phyloP scores from a whole-genome alignment of 2,888 invertebrate species.

The Fragum sueziense region DNA sequence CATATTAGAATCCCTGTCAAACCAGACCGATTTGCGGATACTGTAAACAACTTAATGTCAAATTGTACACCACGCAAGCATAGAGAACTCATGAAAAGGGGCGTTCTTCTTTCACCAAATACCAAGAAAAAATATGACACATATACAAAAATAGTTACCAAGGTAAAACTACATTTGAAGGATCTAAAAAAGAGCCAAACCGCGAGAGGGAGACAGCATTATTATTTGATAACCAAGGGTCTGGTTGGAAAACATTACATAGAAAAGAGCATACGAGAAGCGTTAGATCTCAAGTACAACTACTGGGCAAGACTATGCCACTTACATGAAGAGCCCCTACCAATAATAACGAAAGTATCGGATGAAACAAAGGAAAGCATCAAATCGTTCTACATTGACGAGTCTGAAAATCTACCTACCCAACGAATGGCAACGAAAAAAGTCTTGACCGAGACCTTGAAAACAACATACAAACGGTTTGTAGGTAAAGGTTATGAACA shows the following conservation, averaged over 20 bases:
- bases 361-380: slow-evolving; percentile 9
- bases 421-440: slow-evolving; percentile 10
- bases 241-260: slow-evolving; percentile 9
- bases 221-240: slow-evolving; percentile 1
- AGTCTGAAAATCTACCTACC: slow-evolving; percentile 1
- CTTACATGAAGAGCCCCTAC: slow-evolving; percentile 7
- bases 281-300: background rate
- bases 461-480: slow-evolving; percentile 1
- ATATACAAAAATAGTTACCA: slow-evolving; percentile 21
- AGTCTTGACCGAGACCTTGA: slow-evolving; percentile 5
- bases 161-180: slow-evolving; percentile 11
- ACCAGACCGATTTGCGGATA: slow-evolving; percentile 6
- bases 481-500: background rate
- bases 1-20: slow-evolving; percentile 10
- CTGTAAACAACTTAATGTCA: background rate
- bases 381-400: slow-evolving; percentile 14
- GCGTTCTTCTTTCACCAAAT: slow-evolving; percentile 1
- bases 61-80: background rate
- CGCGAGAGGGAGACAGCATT: background rate
- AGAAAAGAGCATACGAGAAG: slow-evolving; percentile 9
- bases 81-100: slow-evolving; percentile 8
- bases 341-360: background rate
- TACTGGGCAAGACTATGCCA: slow-evolving; percentile 7
- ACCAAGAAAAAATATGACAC: slow-evolving; percentile 1
- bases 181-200: slow-evolving; percentile 15